Base-by-base conservation (phyloP, 37 sponge, comb jelly and placozoan species). In the Mnemiopsis leidyi region DNA sequence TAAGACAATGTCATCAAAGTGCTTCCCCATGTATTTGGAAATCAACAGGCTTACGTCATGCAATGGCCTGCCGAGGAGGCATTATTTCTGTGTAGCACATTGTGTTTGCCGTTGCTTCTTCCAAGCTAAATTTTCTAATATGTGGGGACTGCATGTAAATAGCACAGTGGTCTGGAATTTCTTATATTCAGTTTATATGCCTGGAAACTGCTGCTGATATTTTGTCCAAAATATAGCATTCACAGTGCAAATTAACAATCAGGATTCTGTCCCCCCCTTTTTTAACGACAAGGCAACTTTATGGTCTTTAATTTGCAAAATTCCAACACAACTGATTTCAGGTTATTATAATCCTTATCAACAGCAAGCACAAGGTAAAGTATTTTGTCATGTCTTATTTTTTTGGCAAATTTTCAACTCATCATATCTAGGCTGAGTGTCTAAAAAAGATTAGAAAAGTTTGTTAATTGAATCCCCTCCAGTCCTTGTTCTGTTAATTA, bases 271-370 rank as follows among this genome's bases (percentile, higher is more conserved):
- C 61, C 61, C 9, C 5, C 13, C 5, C 5, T 18, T 48, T 48
- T 48, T 48, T 5, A 48, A 5, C 61, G 61, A 48, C 61, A 48
- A 18, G 61, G 61, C 61, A 48, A 18, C 61, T 48, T 48, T 48
- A 48, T 48, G 61, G 5, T 48, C 61, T 48, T 48, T 18, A 18
- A 48, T 48, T 13, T 18, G 61, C 61, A 48, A 48, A 5, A 18
- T 77, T 77, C 79, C 79, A 77, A 77, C 35, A 5, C 1, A 3
- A 32, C 33, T 34, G 36, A 26, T 77, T 77, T 77, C 79, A 77
- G 79, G 79, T 34, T 77, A 32, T 32, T 31, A 34, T 16, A 77
- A 77, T 32, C 79, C 79, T 77, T 77, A 77, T 32, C 79, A 77
- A 3, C 79, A 31, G 32, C 30, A 36, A 34, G 79, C 33, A 77